Conservation (phyloP, 1,140 invertebrate genomes). For the Ganaspis sp. region DNA sequence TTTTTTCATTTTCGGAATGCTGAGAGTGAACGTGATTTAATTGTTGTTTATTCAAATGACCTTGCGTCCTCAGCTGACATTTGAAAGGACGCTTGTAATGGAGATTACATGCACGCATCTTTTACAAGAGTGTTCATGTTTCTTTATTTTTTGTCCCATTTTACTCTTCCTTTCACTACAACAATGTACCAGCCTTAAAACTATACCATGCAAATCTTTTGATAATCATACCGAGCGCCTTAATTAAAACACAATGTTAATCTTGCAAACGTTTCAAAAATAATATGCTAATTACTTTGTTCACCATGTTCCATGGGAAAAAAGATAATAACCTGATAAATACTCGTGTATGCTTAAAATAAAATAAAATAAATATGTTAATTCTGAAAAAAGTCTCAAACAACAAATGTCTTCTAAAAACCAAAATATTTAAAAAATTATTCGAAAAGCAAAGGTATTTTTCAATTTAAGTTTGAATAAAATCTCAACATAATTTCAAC, state of each 20-base stretch:
- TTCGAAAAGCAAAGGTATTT: too few relatives aligned
- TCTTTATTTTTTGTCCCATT: conserved; percentile 28
- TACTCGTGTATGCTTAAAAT: neutral
- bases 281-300: neutral
- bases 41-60: conserved; percentile 29
- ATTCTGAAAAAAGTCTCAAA: neutral
- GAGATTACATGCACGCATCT: conserved; percentile 30
- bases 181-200: conserved; percentile 26
- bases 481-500: too few relatives aligned
- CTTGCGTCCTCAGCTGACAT: conserved; percentile 26
- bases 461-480: too few relatives aligned
- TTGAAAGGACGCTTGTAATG: conserved; percentile 27
- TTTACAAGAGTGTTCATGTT: conserved; percentile 30
- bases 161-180: conserved; percentile 20
- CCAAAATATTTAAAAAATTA: neutral
- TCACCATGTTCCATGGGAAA: neutral
- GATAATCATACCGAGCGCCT: conserved; percentile 2
- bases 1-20: neutral
- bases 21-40: conserved; percentile 7
- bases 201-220: neutral
- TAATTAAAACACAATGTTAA: conserved; percentile 5
- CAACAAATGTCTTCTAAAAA: neutral
- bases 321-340: neutral
- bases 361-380: too few relatives aligned
- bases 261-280: neutral